phyloP scores from a whole-genome alignment of 2,797 vertebrate genomes.

The Schizopygopsis malacanthus region DNA sequence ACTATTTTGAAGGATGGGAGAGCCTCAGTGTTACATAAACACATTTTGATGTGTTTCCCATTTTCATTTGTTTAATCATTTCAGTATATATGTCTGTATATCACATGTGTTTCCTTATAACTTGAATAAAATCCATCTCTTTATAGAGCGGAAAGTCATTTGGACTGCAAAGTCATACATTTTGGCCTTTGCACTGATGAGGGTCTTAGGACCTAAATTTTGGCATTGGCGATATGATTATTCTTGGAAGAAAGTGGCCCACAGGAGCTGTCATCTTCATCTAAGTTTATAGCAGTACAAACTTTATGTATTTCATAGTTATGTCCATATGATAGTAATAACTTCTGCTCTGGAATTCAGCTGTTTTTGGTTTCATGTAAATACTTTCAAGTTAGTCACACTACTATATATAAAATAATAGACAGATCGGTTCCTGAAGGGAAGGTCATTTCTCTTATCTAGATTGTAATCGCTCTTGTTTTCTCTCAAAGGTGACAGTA shows the following conservation, averaged over 20 bases:
- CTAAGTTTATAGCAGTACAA: constrained; percentile 38
- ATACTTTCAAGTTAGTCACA: constrained; percentile 17
- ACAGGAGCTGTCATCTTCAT: constrained; percentile 42
- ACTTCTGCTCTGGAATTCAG: constrained; percentile 24
- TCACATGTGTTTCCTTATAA: constrained; percentile 10
- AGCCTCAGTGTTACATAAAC: constrained; percentile 15
- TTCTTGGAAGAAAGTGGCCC: constrained; percentile 41
- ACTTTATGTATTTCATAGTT: constrained; percentile 49
- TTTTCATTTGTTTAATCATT: constrained; percentile 13
- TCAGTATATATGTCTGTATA: constrained; percentile 25
- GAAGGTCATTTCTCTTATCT: constrained; percentile 3
- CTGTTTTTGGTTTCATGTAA: constrained; percentile 29
- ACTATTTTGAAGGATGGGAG: constrained; percentile 4
- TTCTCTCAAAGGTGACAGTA: constrained; percentile 75
- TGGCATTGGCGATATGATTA: constrained; percentile 20
- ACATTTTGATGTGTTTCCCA: constrained; percentile 19
- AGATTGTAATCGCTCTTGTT: background rate
- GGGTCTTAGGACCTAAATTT: constrained; percentile 39
- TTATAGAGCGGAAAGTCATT: constrained; percentile 27
- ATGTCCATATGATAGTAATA: constrained; percentile 39
- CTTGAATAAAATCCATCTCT: constrained; percentile 29
- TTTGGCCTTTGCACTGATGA: constrained; percentile 34
- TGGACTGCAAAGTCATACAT: constrained; percentile 12
- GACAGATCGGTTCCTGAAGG: background rate
- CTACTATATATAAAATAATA: background rate